Conservation (phyloP, 2,113 vertebrate genomes). For the Dasyurus viverrinus region DNA sequence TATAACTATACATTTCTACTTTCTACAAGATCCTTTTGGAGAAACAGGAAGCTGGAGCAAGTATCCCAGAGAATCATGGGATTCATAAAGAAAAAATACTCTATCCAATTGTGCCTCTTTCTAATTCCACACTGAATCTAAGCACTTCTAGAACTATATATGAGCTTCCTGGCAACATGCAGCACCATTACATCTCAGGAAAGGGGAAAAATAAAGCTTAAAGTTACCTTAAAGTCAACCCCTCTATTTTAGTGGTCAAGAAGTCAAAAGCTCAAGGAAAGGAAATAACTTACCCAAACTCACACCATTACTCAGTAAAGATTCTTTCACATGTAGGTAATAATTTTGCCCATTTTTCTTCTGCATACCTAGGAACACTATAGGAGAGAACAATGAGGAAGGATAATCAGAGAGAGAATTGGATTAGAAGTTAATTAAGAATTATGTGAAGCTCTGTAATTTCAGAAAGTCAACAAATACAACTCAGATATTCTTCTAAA, state of each 20-base stretch:
- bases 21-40: not conserved
- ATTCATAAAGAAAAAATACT: not conserved
- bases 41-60: not conserved
- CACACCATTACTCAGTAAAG: not conserved
- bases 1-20: not conserved
- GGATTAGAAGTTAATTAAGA: not conserved
- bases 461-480: not conserved
- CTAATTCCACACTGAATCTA: not conserved
- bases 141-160: not conserved
- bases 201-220: not conserved
- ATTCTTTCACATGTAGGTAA: not conserved
- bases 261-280: not conserved
- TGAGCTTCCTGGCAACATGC: not conserved
- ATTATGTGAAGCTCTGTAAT: not conserved
- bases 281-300: not conserved
- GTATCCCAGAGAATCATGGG: not conserved
- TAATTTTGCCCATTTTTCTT: not conserved
- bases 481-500: not conserved
- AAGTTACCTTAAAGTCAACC: not conserved
- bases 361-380: not conserved
- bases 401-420: not conserved
- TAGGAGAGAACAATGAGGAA: not conserved
- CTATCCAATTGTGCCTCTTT: not conserved
- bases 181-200: not conserved
- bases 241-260: not conserved